A percentile compares a stretch with the other conserved stretches of the same genome.
phyloP scores from a whole-genome alignment of 1,140 invertebrate genomes.

The Hypothenemus hampei region DNA sequence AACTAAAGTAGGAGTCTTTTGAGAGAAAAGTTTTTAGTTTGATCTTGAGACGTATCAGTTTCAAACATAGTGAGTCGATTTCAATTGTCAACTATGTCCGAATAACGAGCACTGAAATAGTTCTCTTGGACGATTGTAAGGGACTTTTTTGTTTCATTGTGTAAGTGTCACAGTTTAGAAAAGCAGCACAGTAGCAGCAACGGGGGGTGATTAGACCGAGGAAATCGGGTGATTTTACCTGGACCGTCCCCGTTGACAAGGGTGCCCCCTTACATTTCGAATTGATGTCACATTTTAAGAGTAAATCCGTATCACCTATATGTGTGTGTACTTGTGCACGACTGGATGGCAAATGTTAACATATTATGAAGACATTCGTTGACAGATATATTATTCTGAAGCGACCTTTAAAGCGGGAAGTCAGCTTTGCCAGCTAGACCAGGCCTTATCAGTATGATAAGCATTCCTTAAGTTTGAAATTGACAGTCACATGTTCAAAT shows the following conservation, averaged over 20 bases:
- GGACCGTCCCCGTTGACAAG: slow-evolving; percentile 32
- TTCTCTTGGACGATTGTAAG: slow-evolving; percentile 26
- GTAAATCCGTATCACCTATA: slow-evolving; percentile 30
- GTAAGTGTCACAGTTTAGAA: slow-evolving; percentile 40
- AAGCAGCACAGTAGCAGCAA: slow-evolving; percentile 33
- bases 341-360: background rate
- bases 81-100: background rate
- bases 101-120: background rate
- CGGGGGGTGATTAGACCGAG: slow-evolving; percentile 35
- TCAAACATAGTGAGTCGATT: slow-evolving; percentile 16
- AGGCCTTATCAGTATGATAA: too few species aligned
- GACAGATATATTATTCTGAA: too few species aligned
- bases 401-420: too few species aligned
- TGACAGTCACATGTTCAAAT: too few species aligned
- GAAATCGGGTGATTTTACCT: slow-evolving; percentile 39
- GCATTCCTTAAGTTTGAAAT: too few species aligned
- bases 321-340: background rate
- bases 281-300: slow-evolving; percentile 33
- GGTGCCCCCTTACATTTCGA: slow-evolving; percentile 25
- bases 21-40: slow-evolving; percentile 30
- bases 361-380: too few species aligned
- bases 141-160: slow-evolving; percentile 38
- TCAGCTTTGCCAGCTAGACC: too few species aligned
- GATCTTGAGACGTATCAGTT: slow-evolving; percentile 41
- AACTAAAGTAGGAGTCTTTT: slow-evolving; percentile 27